Conservation (phyloP, 1,140 invertebrate species). For the Apis mellifera region Amel_HAv3.1 CM009931.2:19201001-19201500, state of each 20-base stretch:
- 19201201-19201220: not conserved
- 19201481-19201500: too few species aligned
- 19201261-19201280: constrained; percentile 24
- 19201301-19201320: constrained; percentile 17
- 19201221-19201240: not conserved
- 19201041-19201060: constrained; percentile 70
- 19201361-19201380: not conserved
- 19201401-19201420: not conserved
- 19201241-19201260: too few species aligned
- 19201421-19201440: constrained; percentile 1
- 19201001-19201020: constrained; percentile 65
- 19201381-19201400: not conserved
- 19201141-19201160: not conserved
- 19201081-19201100: not conserved
- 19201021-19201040: constrained; percentile 79
- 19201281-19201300: not conserved
- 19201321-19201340: constrained; percentile 18
- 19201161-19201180: not conserved
- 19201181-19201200: not conserved
- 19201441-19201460: not conserved
- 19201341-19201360: constrained; percentile 3
- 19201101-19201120: too few species aligned
- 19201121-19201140: constrained; percentile 18
- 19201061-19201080: constrained; percentile 69
- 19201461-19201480: not conserved